Evolutionary conservation across 1,140 invertebrate genomes (phyloP).

Genomic region (Drosophila funebris): DNA sequence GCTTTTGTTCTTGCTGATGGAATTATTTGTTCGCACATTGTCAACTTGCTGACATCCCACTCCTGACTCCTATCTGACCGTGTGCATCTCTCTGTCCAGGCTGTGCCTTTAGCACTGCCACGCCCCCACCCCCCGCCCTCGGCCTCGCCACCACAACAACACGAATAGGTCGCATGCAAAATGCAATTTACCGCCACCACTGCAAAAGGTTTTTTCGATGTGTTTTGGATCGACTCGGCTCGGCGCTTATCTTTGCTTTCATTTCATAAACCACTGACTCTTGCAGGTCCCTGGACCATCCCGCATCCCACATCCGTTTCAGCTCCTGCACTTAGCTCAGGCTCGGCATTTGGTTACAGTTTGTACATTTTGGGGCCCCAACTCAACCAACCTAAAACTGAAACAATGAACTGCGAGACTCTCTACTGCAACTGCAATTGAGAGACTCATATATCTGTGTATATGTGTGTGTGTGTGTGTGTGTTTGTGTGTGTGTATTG

Average conservation of each 20-base stretch:
- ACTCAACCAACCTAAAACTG: conserved; percentile 58
- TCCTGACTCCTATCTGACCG: conserved; percentile 35
- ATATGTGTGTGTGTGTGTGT: conserved; percentile 6
- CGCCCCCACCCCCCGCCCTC: conserved; percentile 9
- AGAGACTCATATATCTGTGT: conserved; percentile 27
- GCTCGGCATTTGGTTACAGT: conserved; percentile 67
- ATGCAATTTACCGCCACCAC: conserved; percentile 72
- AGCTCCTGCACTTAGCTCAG: neutral
- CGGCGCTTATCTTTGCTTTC: conserved; percentile 76
- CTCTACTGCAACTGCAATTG: conserved; percentile 74
- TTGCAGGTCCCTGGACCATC: conserved; percentile 22
- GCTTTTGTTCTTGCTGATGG: conserved; percentile 83
- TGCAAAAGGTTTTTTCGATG: conserved; percentile 41
- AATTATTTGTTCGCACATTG: conserved; percentile 83
- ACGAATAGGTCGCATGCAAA: conserved; percentile 51
- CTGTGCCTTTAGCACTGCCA: conserved; percentile 19
- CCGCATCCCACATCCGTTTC: conserved; percentile 12
- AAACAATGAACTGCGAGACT: conserved; percentile 64
- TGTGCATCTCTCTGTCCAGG: conserved; percentile 44
- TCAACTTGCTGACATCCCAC: conserved; percentile 73
- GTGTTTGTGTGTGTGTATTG: conserved; percentile 8
- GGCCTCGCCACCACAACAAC: neutral
- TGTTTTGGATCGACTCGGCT: conserved; percentile 30
- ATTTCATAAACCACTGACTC: conserved; percentile 73
- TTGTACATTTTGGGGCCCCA: conserved; percentile 71